Conservation (phyloP, 2,113 vertebrate genomes). For the Oreotrochilus melanogaster region DNA sequence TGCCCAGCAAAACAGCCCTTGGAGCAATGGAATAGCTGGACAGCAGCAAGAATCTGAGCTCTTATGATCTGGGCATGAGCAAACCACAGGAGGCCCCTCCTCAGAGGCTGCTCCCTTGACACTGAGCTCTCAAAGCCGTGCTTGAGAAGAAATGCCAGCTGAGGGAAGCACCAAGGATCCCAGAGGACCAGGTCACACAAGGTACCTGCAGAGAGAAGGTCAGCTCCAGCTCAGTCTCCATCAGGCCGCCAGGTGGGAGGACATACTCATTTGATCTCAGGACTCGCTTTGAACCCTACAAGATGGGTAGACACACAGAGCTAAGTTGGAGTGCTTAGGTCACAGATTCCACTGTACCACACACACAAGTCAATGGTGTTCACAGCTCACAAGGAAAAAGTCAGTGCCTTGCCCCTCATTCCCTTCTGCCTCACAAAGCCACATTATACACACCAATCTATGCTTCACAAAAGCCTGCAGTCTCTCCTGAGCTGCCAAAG, state of each 20-base stretch:
- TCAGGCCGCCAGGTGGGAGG: conserved; percentile 92
- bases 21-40: background rate
- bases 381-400: background rate
- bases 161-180: background rate
- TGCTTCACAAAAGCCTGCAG: background rate
- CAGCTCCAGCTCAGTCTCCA: conserved; percentile 95
- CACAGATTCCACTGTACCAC: background rate
- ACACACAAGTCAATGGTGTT: background rate
- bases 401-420: background rate
- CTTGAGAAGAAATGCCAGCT: background rate
- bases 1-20: background rate
- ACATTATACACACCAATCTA: background rate
- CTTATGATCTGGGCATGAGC: background rate
- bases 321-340: background rate
- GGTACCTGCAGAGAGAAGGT: conserved; percentile 96
- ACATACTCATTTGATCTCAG: conserved; percentile 95
- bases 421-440: background rate
- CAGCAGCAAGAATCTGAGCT: background rate
- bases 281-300: conserved; percentile 93
- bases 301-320: background rate
- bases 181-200: background rate
- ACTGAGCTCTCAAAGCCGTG: background rate
- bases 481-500: background rate
- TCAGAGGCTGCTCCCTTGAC: background rate
- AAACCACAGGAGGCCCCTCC: background rate